Evolutionary conservation across 2,797 vertebrate genomes (phyloP).

Genomic region (Malacoraja senta): DNA sequence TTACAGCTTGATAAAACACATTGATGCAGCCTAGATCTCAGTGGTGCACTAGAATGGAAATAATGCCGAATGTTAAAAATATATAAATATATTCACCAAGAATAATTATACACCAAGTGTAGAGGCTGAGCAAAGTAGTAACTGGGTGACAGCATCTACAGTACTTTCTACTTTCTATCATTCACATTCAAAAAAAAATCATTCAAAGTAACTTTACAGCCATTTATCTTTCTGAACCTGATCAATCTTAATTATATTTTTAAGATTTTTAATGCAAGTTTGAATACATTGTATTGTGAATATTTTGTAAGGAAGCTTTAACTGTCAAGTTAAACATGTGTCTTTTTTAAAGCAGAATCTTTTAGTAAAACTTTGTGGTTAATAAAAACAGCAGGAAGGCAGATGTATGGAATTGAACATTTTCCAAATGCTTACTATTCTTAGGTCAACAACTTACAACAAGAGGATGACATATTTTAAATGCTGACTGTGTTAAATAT

Average conservation of each 20-base stretch:
- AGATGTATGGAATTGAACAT: background rate
- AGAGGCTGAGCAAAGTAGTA: background rate
- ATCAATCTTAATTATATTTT: background rate
- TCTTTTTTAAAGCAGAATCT: background rate
- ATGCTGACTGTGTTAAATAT: background rate
- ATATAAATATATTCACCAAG: background rate
- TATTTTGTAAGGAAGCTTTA: background rate
- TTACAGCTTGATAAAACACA: background rate
- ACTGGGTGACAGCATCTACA: background rate
- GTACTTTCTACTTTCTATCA: background rate
- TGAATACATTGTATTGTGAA: background rate
- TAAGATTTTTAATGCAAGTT: background rate
- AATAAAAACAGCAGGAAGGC: background rate
- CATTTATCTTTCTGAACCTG: background rate
- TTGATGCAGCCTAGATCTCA: background rate
- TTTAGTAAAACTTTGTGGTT: background rate
- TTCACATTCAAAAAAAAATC: background rate
- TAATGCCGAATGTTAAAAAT: background rate
- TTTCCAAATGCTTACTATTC: background rate
- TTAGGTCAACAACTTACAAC: background rate
- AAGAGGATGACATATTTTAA: background rate
- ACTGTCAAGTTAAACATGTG: background rate
- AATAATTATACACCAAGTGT: background rate
- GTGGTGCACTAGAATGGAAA: background rate
- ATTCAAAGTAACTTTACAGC: too few relatives aligned